Conservation (phyloP, 2,113 vertebrate species). For the Psilopsiagon aurifrons region DNA sequence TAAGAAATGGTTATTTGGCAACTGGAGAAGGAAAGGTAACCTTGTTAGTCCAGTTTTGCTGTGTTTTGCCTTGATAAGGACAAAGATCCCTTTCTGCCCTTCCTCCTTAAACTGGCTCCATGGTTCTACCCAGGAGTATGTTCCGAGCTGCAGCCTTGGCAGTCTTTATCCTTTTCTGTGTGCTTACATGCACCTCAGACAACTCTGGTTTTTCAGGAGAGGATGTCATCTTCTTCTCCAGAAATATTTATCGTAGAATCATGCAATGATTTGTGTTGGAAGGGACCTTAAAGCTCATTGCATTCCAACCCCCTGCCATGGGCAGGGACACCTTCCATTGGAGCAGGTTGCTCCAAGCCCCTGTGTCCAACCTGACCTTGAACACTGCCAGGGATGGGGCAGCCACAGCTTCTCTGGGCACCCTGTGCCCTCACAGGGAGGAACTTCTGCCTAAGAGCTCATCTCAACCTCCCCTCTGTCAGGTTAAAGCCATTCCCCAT, state of each 20-base stretch:
- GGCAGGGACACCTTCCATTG: not conserved
- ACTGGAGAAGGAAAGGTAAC: not conserved
- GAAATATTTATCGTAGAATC: not conserved
- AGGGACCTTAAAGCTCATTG: not conserved
- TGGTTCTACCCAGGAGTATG: not conserved
- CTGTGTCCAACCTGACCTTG: too few species aligned
- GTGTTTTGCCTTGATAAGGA: not conserved
- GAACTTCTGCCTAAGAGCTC: not conserved
- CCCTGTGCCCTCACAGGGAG: not conserved
- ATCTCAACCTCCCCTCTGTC: not conserved
- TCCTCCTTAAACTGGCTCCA: accelerated
- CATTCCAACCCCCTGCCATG: not conserved
- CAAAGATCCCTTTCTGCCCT: not conserved
- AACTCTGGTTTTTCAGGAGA: not conserved
- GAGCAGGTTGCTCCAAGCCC: not conserved
- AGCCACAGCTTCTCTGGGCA: not conserved
- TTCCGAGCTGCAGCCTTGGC: accelerated
- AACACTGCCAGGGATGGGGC: not conserved
- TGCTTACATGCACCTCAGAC: not conserved
- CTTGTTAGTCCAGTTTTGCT: not conserved
- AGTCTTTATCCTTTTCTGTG: not conserved
- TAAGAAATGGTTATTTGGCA: not conserved
- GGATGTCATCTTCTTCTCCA: not conserved
- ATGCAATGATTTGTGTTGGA: not conserved
- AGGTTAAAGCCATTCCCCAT: not conserved